Conservation (phyloP, 2,888 invertebrate genomes). For the Melinaea menophilus region DNA sequence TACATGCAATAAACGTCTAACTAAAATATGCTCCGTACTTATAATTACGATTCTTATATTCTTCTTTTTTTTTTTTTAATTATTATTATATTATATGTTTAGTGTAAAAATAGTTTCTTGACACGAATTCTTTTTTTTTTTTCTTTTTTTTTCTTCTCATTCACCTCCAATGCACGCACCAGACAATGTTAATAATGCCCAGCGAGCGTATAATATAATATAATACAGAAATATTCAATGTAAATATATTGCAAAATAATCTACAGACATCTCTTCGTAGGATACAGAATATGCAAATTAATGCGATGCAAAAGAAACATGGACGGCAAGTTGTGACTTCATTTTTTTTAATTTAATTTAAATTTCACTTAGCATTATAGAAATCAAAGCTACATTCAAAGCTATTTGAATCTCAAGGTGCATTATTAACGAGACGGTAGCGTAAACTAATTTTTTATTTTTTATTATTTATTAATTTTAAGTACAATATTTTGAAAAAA, state of each 20-base stretch:
- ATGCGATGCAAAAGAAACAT: conserved; percentile 65
- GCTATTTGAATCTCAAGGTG: conserved; percentile 49
- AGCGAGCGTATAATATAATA: conserved; percentile 45
- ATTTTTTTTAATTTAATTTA: conserved; percentile 20
- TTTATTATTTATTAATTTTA: conserved; percentile 7
- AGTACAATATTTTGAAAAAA: conserved; percentile 15
- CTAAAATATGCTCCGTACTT: conserved; percentile 71
- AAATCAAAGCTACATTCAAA: conserved; percentile 14
- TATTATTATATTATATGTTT: conserved; percentile 54
- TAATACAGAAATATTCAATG: conserved; percentile 43
- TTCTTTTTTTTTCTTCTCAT: conserved; percentile 40
- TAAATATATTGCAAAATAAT: conserved; percentile 44
- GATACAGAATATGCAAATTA: conserved; percentile 43
- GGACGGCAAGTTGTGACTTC: conserved; percentile 65
- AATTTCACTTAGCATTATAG: conserved; percentile 21
- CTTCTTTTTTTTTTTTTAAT: conserved; percentile 59
- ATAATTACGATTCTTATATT: conserved; percentile 72
- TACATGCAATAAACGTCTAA: conserved; percentile 72
- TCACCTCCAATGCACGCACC: conserved; percentile 46
- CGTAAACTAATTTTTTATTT: conserved; percentile 20
- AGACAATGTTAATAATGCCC: conserved; percentile 61
- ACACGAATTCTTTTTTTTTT: conserved; percentile 36
- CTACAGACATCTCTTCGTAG: conserved; percentile 41
- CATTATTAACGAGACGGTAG: conserved; percentile 61
- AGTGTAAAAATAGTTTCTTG: conserved; percentile 73